phyloP scores from a whole-genome alignment of 2,888 invertebrate genomes.

The Drosophila fulvimacula region DNA sequence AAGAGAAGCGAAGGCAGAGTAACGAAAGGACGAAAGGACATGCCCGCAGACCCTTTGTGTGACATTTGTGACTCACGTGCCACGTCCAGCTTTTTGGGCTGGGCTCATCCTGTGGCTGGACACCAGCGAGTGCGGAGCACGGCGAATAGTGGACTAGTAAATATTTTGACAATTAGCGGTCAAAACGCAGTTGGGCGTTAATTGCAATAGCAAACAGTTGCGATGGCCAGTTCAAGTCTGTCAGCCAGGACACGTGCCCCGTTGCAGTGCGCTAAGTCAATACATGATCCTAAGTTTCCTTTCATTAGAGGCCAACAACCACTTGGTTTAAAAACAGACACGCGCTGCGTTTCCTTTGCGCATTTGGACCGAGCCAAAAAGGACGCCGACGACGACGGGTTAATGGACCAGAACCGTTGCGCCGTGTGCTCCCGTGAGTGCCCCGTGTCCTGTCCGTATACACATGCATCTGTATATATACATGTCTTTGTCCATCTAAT shows the following conservation, averaged over 20 bases:
- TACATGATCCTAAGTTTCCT: constrained; percentile 66
- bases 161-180: constrained; percentile 83
- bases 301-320: constrained; percentile 32
- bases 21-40: constrained; percentile 19
- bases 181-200: constrained; percentile 72
- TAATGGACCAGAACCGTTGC: constrained; percentile 83
- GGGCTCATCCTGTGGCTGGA: constrained; percentile 22
- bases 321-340: constrained; percentile 36
- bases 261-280: constrained; percentile 50
- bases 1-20: constrained; percentile 4
- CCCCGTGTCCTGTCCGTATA: constrained; percentile 29
- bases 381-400: constrained; percentile 72
- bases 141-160: constrained; percentile 61
- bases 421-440: constrained; percentile 72
- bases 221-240: constrained; percentile 34
- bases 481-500: constrained; percentile 26
- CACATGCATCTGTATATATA: not conserved
- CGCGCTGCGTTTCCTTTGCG: constrained; percentile 56
- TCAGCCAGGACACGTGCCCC: constrained; percentile 60
- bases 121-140: constrained; percentile 10
- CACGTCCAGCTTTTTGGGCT: constrained; percentile 23
- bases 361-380: constrained; percentile 14
- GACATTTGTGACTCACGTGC: constrained; percentile 43
- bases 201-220: constrained; percentile 71
- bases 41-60: constrained; percentile 2